Evolutionary conservation across 2,797 vertebrate genomes (phyloP).

Genomic region (Anguilla anguilla): DNA sequence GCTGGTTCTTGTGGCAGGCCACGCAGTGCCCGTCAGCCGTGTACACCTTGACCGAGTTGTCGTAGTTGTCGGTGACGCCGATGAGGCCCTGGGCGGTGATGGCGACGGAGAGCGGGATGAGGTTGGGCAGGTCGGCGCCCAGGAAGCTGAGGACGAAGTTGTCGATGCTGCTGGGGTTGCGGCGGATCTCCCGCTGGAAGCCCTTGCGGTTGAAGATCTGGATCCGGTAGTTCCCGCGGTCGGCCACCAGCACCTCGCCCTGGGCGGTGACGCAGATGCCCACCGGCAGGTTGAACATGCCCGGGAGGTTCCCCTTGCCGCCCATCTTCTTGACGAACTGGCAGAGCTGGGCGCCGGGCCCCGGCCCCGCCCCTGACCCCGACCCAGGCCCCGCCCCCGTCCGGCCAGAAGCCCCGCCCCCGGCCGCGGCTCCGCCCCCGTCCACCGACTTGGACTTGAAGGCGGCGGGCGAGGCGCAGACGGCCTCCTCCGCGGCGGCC

Average conservation of each 20-base stretch:
- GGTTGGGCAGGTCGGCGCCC: slow-evolving; percentile 89
- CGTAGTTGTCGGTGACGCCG: slow-evolving; percentile 93
- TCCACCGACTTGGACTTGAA: slow-evolving; percentile 83
- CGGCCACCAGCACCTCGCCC: slow-evolving; percentile 93
- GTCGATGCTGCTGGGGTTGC: slow-evolving; percentile 92
- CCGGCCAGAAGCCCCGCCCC: slow-evolving; percentile 51
- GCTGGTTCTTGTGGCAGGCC: slow-evolving; percentile 92
- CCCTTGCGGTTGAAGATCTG: slow-evolving; percentile 97
- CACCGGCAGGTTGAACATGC: slow-evolving; percentile 94
- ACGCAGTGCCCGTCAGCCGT: slow-evolving; percentile 92
- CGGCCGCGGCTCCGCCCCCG: slow-evolving; percentile 61
- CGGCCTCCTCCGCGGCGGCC: slow-evolving; percentile 72
- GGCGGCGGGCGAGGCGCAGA: slow-evolving; percentile 68
- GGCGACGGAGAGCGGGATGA: slow-evolving; percentile 91
- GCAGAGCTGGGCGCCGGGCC: slow-evolving; percentile 77
- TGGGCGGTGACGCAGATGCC: slow-evolving; percentile 87
- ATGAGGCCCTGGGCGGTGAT: slow-evolving; percentile 93
- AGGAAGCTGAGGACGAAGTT: slow-evolving; percentile 95
- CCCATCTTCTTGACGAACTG: slow-evolving; percentile 97
- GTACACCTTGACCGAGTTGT: slow-evolving; percentile 96
- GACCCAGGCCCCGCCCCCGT: slow-evolving; percentile 50
- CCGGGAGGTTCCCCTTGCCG: slow-evolving; percentile 87
- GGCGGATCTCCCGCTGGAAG: slow-evolving; percentile 91
- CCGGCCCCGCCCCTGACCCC: slow-evolving; percentile 57
- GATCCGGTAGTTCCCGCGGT: slow-evolving; percentile 91